Percentiles rank a stretch among this genome's conserved stretches.
phyloP scores from a whole-genome alignment of 2,797 vertebrate species.

The Gadopsis bispinosus region DNA sequence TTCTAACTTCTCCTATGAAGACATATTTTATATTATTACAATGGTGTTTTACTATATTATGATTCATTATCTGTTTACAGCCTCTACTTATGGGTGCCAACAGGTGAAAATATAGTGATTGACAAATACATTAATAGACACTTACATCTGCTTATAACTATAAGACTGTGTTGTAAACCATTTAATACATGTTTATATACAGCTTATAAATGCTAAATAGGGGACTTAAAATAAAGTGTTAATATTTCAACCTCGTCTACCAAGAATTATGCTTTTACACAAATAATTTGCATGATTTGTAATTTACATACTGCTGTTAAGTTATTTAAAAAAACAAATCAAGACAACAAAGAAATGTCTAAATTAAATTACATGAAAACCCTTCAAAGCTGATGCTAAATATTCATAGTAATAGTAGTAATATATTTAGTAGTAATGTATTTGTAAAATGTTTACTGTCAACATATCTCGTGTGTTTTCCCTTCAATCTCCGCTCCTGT shows the following conservation, averaged over 20 bases:
- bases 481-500: slow-evolving; percentile 6
- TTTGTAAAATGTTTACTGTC: slow-evolving; percentile 12
- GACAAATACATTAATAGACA: neutral
- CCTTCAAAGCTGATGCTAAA: neutral
- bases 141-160: neutral
- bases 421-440: neutral
- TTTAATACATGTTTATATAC: neutral
- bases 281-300: neutral
- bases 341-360: neutral
- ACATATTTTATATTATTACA: neutral
- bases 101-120: neutral
- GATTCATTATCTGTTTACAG: neutral
- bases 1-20: neutral
- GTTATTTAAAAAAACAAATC: neutral
- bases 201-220: neutral
- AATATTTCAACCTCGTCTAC: too few relatives aligned
- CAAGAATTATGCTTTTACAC: neutral
- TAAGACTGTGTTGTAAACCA: neutral
- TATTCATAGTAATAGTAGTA: neutral
- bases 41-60: neutral
- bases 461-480: slow-evolving; percentile 15
- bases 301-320: neutral
- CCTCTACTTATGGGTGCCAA: neutral
- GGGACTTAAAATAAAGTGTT: neutral
- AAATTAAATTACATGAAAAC: neutral